Evolutionary conservation across 2,113 vertebrate species (phyloP).

Genomic region (Chrysochloris asiatica): DNA sequence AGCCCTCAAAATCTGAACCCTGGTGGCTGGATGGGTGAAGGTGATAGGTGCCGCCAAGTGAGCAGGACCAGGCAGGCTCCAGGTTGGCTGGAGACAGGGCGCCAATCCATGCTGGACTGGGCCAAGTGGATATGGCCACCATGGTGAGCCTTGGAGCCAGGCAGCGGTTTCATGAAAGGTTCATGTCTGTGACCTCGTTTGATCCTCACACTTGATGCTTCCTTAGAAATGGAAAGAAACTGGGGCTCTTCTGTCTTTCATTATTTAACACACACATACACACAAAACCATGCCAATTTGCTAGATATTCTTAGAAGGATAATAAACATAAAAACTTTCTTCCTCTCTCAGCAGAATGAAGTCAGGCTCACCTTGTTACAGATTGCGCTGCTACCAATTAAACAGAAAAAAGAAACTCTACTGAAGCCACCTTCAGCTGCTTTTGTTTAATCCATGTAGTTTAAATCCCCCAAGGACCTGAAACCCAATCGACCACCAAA

Average conservation of each 20-base stretch:
- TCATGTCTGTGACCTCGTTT: background rate
- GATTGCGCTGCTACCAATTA: constrained; percentile 64
- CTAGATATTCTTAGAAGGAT: constrained; percentile 58
- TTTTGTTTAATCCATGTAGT: constrained; percentile 32
- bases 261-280: background rate
- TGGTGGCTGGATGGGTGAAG: background rate
- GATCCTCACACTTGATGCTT: background rate
- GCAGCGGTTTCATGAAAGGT: background rate
- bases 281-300: constrained; percentile 47
- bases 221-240: constrained; percentile 38
- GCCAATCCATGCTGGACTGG: background rate
- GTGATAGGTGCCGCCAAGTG: fast-evolving
- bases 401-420: constrained; percentile 24
- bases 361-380: constrained; percentile 69
- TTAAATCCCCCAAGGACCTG: constrained; percentile 60
- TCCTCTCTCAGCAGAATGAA: constrained; percentile 61
- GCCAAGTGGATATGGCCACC: background rate
- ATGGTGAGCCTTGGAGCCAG: background rate
- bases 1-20: background rate
- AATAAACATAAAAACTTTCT: constrained; percentile 68
- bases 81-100: background rate
- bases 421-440: background rate
- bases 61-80: background rate
- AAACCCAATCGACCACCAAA: constrained; percentile 67
- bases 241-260: constrained; percentile 36